These are phyloP conservation scores for Cerastoderma edule DNA, from an alignment of 2,888 invertebrate species.

Conservation along the genomic window DNA sequence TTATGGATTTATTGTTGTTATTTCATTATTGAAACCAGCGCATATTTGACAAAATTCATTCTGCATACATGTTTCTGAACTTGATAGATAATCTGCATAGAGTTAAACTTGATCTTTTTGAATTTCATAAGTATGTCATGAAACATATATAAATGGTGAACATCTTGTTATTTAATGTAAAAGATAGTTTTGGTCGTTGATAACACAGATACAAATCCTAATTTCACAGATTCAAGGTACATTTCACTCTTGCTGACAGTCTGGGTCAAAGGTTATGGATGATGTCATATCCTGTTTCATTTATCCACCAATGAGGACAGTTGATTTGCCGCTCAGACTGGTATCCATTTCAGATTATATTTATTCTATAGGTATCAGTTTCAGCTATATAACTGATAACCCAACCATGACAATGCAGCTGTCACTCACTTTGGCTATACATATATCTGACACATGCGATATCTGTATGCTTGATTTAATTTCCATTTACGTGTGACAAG, in stretches of 20 bases:
- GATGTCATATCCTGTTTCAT: slow-evolving; percentile 61
- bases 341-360: slow-evolving; percentile 56
- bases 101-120: too few species aligned
- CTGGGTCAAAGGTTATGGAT: slow-evolving; percentile 52
- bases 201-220: too few species aligned
- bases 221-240: slow-evolving; percentile 46
- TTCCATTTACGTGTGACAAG: slow-evolving; percentile 45
- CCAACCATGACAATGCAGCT: slow-evolving; percentile 53
- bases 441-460: slow-evolving; percentile 54
- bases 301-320: slow-evolving; percentile 48
- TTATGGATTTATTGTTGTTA: too few species aligned
- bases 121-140: too few species aligned
- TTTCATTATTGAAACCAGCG: too few species aligned
- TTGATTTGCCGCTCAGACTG: slow-evolving; percentile 35
- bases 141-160: too few species aligned
- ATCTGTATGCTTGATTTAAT: slow-evolving; percentile 51
- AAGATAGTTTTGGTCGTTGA: too few species aligned
- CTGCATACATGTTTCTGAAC: too few species aligned
- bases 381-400: slow-evolving; percentile 44
- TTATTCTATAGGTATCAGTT: slow-evolving; percentile 53
- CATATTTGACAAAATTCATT: too few species aligned
- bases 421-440: slow-evolving; percentile 44
- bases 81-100: too few species aligned
- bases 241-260: slow-evolving; percentile 60
- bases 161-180: too few species aligned